Percentiles rank a stretch among this genome's conserved stretches.
Conservation (phyloP, 2,113 vertebrate genomes). For the Hypomesus transpacificus region DNA sequence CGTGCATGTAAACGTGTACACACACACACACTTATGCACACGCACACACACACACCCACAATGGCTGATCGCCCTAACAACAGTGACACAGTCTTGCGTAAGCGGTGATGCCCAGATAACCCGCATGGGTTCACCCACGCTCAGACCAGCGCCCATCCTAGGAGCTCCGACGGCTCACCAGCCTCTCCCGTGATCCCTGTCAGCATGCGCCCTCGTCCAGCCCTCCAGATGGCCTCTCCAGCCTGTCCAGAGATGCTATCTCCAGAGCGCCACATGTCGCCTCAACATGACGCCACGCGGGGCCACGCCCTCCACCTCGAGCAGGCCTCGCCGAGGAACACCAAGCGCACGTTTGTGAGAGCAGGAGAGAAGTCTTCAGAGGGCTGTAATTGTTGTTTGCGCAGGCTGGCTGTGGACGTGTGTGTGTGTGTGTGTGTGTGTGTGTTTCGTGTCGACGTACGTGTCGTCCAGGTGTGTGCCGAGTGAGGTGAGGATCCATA, state of each 20-base stretch:
- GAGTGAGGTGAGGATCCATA: constrained; percentile 31
- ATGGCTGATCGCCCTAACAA: background rate
- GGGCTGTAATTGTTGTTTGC: background rate
- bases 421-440: background rate
- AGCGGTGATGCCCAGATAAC: no score
- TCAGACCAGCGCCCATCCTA: background rate
- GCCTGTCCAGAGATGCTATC: constrained; percentile 72
- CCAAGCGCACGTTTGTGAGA: background rate
- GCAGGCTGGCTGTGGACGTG: background rate
- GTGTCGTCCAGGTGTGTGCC: background rate
- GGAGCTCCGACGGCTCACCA: constrained; percentile 38
- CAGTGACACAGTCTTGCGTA: background rate
- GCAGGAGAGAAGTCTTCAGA: background rate
- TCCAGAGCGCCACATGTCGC: constrained; percentile 63
- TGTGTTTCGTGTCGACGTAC: background rate
- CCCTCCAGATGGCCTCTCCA: constrained; percentile 83
- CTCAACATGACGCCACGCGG: constrained; percentile 27
- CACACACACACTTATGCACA: background rate
- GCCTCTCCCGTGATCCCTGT: constrained; percentile 49
- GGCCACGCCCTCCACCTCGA: background rate
- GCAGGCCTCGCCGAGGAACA: background rate
- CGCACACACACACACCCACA: background rate
- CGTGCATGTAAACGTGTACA: background rate
- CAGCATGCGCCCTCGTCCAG: constrained; percentile 58
- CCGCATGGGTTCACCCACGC: no score